Conservation (phyloP, 2,113 vertebrate genomes). For the Erythrocercus mccallii region DNA sequence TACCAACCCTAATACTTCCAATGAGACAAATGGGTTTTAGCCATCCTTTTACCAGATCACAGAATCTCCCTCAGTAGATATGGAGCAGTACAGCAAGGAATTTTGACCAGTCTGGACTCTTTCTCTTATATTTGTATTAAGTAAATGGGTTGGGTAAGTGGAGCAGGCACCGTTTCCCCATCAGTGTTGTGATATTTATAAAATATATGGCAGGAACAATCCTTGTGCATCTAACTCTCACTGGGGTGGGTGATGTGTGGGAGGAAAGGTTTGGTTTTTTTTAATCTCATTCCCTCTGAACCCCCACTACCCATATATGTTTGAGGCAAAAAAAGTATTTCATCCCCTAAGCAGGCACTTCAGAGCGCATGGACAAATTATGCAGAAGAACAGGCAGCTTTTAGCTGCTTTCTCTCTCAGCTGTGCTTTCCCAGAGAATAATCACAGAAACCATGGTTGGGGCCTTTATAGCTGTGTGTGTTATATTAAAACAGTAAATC, state of each 20-base stretch:
- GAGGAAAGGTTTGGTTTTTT: background rate
- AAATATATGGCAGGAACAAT: background rate
- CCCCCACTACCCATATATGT: background rate
- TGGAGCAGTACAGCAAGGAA: background rate
- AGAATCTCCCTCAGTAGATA: background rate
- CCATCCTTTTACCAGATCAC: background rate
- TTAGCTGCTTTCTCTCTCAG: background rate
- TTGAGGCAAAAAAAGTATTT: background rate
- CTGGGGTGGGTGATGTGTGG: background rate
- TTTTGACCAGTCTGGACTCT: background rate
- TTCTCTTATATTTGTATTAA: background rate
- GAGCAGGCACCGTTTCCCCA: background rate
- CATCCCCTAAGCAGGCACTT: background rate
- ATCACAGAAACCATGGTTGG: background rate
- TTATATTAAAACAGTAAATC: constrained; percentile 39
- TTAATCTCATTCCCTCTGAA: background rate
- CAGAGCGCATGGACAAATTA: background rate
- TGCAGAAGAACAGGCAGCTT: background rate
- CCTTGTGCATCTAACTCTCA: background rate
- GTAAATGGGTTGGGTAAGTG: background rate
- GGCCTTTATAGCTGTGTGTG: background rate
- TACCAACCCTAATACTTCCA: background rate
- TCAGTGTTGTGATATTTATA: background rate
- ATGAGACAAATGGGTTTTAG: background rate
- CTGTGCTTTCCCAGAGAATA: background rate